Percentiles rank a stretch among this genome's conserved stretches.
Evolutionary conservation across 53 echinoderm and acorn worm genomes (phyloP).

Genomic region (Stichopus horrens): DNA sequence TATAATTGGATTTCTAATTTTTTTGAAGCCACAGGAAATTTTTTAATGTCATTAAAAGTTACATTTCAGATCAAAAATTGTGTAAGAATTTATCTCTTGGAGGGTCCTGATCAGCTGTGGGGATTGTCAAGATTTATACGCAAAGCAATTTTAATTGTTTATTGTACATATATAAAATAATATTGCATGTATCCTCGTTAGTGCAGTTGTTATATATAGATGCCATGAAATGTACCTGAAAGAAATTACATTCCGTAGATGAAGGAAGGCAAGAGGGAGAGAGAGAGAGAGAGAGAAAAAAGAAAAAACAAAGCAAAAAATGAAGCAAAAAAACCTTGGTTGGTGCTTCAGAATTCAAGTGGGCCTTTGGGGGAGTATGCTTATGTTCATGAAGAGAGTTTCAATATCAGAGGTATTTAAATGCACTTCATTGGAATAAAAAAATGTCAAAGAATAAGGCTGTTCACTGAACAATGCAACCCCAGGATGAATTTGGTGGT

Average conservation of each 20-base stretch:
- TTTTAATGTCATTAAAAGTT: neutral
- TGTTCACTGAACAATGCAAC: no score
- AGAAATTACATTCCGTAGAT: no score
- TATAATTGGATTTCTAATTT: neutral
- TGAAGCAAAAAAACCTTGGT: neutral
- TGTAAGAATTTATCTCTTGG: neutral
- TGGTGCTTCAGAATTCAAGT: neutral
- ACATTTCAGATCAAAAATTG: neutral
- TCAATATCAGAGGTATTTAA: neutral
- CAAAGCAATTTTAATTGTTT: conserved; percentile 2
- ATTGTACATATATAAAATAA: neutral
- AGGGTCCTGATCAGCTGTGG: neutral
- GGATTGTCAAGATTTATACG: neutral
- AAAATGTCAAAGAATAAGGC: neutral
- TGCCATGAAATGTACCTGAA: no score
- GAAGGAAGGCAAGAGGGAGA: no score
- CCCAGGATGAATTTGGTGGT: neutral
- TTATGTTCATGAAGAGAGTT: neutral
- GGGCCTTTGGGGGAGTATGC: neutral
- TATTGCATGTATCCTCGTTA: neutral
- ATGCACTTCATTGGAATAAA: neutral
- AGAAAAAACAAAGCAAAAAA: neutral
- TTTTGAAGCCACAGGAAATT: neutral
- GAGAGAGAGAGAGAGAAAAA: no score
- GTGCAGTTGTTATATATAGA: neutral